phyloP scores from a whole-genome alignment of 2,113 vertebrate genomes.

The Cyprichromis sp. region DNA sequence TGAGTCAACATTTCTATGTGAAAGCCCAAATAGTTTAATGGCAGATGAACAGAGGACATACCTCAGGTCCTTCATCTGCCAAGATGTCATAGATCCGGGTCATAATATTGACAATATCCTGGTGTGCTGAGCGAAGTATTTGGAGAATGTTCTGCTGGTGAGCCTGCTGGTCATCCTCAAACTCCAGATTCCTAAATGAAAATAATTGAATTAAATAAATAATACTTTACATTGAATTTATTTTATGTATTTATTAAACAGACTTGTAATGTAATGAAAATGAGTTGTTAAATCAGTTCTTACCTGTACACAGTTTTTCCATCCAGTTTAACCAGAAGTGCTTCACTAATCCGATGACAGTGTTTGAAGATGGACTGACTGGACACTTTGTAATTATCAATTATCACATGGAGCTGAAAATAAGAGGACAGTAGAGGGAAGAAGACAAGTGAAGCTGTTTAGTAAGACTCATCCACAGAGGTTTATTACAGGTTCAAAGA shows the following conservation, averaged over 20 bases:
- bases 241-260: not conserved
- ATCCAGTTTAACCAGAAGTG: conserved; percentile 72
- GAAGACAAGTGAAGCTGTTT: not conserved
- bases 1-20: not conserved
- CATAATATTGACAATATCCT: conserved; percentile 71
- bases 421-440: not conserved
- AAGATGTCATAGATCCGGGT: conserved; percentile 72
- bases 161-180: conserved; percentile 71
- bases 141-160: conserved; percentile 64
- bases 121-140: conserved; percentile 63
- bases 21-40: not conserved
- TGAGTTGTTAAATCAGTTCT: accelerated
- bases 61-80: conserved; percentile 75
- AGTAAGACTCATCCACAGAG: not conserved
- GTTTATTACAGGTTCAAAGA: not conserved
- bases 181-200: conserved; percentile 69
- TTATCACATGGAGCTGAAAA: conserved; percentile 47
- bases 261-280: not conserved
- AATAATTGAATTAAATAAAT: not conserved
- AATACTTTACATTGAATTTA: not conserved
- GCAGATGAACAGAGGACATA: conserved; percentile 8
- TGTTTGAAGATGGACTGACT: conserved; percentile 66
- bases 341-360: conserved; percentile 76
- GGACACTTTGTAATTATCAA: conserved; percentile 76
- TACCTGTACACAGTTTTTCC: conserved; percentile 73